Evolutionary conservation across 2,113 vertebrate species (phyloP).

Genomic region (Tychaedon coryphoeus): DNA sequence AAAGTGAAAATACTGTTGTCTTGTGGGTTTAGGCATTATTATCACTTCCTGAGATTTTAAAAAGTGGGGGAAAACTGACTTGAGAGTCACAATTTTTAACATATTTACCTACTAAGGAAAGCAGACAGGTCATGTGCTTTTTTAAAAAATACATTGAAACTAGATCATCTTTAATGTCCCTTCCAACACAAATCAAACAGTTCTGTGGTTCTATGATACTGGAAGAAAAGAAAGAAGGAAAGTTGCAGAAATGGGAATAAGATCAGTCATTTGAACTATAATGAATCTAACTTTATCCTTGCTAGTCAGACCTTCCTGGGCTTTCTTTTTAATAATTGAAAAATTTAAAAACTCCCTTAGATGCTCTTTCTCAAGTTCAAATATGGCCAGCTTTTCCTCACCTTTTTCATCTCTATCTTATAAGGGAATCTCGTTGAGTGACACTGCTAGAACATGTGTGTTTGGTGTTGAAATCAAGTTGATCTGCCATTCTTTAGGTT

Average conservation of each 20-base stretch:
- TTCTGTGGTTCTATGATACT: not conserved
- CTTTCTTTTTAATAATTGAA: not conserved
- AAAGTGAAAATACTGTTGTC: not conserved
- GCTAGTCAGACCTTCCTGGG: not conserved
- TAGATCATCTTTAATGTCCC: not conserved
- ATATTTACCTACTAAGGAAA: not conserved
- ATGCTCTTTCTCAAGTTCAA: not conserved
- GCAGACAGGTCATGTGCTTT: not conserved
- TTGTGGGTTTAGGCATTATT: not conserved
- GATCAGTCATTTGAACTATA: not conserved
- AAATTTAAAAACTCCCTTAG: not conserved
- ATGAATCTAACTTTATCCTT: not conserved
- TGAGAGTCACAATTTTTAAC: not conserved
- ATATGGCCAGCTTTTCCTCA: not conserved
- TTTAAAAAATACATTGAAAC: not conserved
- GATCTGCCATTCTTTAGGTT: not conserved
- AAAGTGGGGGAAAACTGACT: not conserved
- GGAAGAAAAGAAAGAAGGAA: not conserved
- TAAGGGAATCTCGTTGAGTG: not conserved
- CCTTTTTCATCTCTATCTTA: not conserved
- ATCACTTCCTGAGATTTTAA: not conserved
- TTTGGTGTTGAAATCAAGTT: not conserved
- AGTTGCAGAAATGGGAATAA: not conserved
- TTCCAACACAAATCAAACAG: not conserved
- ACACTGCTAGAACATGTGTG: not conserved